Evolutionary conservation across 1,140 invertebrate genomes (phyloP), one percentile per base, ranked within the genome.

Genomic region (Drosophila paulistorum): DNA sequence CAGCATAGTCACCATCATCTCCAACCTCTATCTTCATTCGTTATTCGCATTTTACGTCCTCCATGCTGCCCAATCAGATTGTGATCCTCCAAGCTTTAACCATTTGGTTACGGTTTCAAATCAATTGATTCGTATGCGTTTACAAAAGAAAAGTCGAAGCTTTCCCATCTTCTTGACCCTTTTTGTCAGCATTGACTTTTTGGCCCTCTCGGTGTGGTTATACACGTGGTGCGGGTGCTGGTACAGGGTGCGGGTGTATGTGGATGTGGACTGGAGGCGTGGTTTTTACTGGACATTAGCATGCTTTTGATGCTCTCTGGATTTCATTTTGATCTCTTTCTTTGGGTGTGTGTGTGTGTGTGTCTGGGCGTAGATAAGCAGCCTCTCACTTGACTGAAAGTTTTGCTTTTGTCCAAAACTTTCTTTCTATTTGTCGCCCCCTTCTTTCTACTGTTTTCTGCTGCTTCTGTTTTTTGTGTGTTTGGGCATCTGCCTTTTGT

Each of bases 181-280:
- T 63, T 58, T 64, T 33, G 33, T 37, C 39, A 39, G 71, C 73
- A 59, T 77, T 77, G 71, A 64, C 73, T 67, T 87, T 80, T 87
- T 87, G 84, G 89, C 84, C 84, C 84, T 87, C 86, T 85, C 84
- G 68, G 85, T 89, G 85, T 89, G 85, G 84, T 81, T 89, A 80
- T 81, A 59, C 70, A 45, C 79, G 72, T 68, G 10, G 23, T 61
- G 63, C 41, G 54, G 55, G 59, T 58, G 11, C 23, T 14, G 6
- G 23, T 26, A 26, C 23, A 4, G 23, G 23, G 23, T 58, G 30
- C 6, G 30, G 42, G 62, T 54, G 62, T 73, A 65, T 51, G 13
- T 9, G 9, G 10, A 2, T 51, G 17, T 7, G 17, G 45, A 11
- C 2, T 45, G 17, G 45, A 51, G 71, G 81, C 73, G 74, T 74